Conservation (phyloP, 92 coral and sea anemone species). For the Umimayanthus chanpuru region DNA sequence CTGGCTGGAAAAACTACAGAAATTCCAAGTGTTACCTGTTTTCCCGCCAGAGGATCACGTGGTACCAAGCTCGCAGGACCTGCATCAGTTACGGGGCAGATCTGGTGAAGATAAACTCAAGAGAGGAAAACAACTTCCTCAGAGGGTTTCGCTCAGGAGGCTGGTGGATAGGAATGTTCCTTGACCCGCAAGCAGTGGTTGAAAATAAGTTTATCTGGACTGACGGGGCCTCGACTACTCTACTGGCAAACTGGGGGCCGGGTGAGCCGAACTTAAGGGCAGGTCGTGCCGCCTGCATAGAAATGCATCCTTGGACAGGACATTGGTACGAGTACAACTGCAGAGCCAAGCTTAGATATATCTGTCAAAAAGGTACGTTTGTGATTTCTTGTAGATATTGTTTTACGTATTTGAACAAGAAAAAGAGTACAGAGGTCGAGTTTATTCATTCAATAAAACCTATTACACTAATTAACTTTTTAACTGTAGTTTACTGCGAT, state of each 20-base stretch:
- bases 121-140: constrained; percentile 18
- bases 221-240: not conserved
- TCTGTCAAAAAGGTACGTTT: constrained; percentile 30
- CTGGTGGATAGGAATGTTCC: constrained; percentile 32
- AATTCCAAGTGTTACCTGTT: constrained; percentile 35
- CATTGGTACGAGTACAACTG: constrained; percentile 21
- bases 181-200: not conserved
- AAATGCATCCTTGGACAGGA: constrained; percentile 14
- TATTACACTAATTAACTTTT: no score
- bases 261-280: constrained; percentile 29
- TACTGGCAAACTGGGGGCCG: constrained; percentile 7
- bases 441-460: no score
- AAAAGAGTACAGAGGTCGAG: no score
- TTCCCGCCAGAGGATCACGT: constrained; percentile 21
- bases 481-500: no score
- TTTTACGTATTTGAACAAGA: no score
- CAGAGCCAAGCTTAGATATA: not conserved
- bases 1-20: constrained; percentile 29
- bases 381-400: not conserved
- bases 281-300: constrained; percentile 16
- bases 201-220: constrained; percentile 30
- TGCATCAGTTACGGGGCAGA: constrained; percentile 21
- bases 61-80: constrained; percentile 23
- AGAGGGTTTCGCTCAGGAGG: not conserved
- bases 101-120: constrained; percentile 10